These are phyloP conservation scores for Megathymus violae DNA, from an alignment of 1,140 invertebrate genomes.

Conservation along the genomic window DNA sequence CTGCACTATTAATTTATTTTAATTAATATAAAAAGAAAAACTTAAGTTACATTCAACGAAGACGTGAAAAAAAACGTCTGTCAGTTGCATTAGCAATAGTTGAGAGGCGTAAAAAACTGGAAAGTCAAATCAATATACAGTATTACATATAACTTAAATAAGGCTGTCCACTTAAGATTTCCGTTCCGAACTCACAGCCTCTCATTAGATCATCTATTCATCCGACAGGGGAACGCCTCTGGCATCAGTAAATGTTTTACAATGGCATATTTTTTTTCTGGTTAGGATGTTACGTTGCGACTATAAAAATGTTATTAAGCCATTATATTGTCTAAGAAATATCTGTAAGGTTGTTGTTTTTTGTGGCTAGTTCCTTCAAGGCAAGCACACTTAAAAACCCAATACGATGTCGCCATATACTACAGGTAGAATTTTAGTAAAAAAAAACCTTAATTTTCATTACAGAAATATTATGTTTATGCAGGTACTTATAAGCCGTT, in stretches of 20 bases:
- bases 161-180: slow-evolving; percentile 10
- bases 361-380: background rate
- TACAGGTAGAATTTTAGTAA: too few relatives aligned
- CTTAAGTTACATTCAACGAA: background rate
- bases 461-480: too few relatives aligned
- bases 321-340: slow-evolving; percentile 5
- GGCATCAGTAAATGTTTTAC: slow-evolving; percentile 1
- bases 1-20: too few relatives aligned
- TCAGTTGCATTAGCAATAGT: slow-evolving; percentile 4
- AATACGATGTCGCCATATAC: too few relatives aligned
- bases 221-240: slow-evolving; percentile 6
- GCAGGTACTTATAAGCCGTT: too few relatives aligned
- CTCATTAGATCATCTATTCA: slow-evolving; percentile 25
- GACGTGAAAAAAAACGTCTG: slow-evolving; percentile 4
- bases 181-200: background rate
- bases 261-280: background rate
- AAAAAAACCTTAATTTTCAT: too few relatives aligned
- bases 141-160: background rate
- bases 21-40: background rate
- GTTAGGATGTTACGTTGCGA: background rate
- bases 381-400: too few relatives aligned
- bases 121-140: slow-evolving; percentile 23
- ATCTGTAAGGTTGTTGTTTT: background rate
- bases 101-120: slow-evolving; percentile 8
- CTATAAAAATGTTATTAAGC: background rate